phyloP scores from a whole-genome alignment of 2,797 vertebrate species.

The Otus scops region DNA sequence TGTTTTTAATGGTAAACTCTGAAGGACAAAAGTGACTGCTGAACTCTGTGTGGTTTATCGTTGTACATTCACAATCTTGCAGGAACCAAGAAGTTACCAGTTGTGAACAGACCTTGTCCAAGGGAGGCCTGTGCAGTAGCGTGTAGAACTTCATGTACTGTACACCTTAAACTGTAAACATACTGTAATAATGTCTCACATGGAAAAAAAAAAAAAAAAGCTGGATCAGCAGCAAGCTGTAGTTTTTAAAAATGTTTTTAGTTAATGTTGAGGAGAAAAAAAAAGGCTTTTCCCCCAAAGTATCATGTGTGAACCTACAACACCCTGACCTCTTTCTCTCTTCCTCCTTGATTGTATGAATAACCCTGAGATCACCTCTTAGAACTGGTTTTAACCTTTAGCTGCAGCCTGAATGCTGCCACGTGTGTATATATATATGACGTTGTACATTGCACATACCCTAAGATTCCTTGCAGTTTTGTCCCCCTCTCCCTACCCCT shows the following conservation, averaged over 20 bases:
- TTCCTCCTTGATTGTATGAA: conserved; percentile 99
- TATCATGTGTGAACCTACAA: conserved; percentile 98
- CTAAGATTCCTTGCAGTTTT: conserved; percentile 78
- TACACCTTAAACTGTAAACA: conserved; percentile 96
- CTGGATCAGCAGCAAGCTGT: conserved; percentile 93
- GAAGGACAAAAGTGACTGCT: conserved; percentile 88
- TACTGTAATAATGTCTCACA: conserved; percentile 96
- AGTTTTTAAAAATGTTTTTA: conserved; percentile 99
- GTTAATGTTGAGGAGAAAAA: conserved; percentile 95
- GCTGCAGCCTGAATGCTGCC: conserved; percentile 91
- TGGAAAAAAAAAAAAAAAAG: conserved; percentile 82
- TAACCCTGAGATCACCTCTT: conserved; percentile 99
- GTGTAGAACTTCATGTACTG: conserved; percentile 97
- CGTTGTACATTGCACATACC: conserved; percentile 99
- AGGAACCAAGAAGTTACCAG: conserved; percentile 84
- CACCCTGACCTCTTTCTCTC: conserved; percentile 99
- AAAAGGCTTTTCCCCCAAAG: conserved; percentile 98
- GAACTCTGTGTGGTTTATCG: conserved; percentile 90
- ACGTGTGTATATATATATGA: conserved; percentile 99
- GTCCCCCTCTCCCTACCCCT: conserved; percentile 81
- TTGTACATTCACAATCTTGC: conserved; percentile 90
- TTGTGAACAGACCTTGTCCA: conserved; percentile 89
- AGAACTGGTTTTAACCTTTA: conserved; percentile 99
- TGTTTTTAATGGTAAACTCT: conserved; percentile 83
- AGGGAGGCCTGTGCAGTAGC: conserved; percentile 97